phyloP scores from a whole-genome alignment of 2,888 invertebrate species.

The Drosophila infuscata region DNA sequence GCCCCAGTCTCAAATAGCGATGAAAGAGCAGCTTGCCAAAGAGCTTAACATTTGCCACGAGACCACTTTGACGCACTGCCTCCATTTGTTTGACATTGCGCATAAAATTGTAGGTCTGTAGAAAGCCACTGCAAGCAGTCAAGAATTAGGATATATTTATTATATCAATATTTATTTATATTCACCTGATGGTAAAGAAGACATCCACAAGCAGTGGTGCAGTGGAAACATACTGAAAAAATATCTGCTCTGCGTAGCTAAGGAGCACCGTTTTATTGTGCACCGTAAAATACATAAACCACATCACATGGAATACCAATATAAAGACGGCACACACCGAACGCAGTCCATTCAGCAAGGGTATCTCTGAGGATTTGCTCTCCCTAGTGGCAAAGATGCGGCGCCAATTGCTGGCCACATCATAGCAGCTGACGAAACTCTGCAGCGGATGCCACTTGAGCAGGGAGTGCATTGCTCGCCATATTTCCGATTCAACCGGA shows the following conservation, averaged over 20 bases:
- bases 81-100: slow-evolving; percentile 79
- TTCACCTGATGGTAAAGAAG: slow-evolving; percentile 84
- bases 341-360: slow-evolving; percentile 84
- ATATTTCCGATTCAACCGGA: slow-evolving; percentile 68
- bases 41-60: slow-evolving; percentile 74
- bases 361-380: slow-evolving; percentile 78
- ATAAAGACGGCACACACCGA: slow-evolving; percentile 84
- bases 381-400: slow-evolving; percentile 71
- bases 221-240: slow-evolving; percentile 84
- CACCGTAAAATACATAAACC: slow-evolving; percentile 85
- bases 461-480: slow-evolving; percentile 53
- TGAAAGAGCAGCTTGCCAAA: slow-evolving; percentile 82
- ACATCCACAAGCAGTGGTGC: slow-evolving; percentile 84
- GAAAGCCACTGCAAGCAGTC: slow-evolving; percentile 77
- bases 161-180: not conserved
- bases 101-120: slow-evolving; percentile 84
- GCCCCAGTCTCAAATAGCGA: slow-evolving; percentile 83
- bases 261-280: slow-evolving; percentile 83
- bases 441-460: slow-evolving; percentile 64
- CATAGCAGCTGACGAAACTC: slow-evolving; percentile 82
- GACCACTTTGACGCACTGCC: slow-evolving; percentile 71
- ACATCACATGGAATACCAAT: slow-evolving; percentile 83
- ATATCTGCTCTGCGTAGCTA: slow-evolving; percentile 81
- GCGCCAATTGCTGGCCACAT: slow-evolving; percentile 76
- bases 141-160: not conserved